Base-by-base conservation (phyloP, 2,113 vertebrate species). In the Xenotilapia flavipinnis region DNA sequence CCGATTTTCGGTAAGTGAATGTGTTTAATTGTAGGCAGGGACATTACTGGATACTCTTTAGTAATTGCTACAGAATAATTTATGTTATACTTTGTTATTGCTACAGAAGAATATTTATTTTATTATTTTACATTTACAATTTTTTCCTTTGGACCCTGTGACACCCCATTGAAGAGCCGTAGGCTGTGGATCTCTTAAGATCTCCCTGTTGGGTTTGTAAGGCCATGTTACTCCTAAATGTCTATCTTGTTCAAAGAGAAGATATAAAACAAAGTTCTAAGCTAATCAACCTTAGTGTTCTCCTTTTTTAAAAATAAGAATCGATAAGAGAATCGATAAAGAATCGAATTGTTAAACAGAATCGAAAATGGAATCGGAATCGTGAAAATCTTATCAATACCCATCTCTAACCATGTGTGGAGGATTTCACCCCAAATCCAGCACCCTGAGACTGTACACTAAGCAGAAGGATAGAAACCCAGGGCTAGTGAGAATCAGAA, bases 271-370 rank as follows among this genome's bases (percentile, higher is more conserved):
- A 14, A 55, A 55, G 54, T 55, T 26, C 21, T 26, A 55, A 26
- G 21, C 21, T 14, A 26, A 26, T 26, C 0, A 0, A 55, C 54
- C 4, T 56, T 56, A 26, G 54, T 0, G 54, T 26, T 56, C 12
- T 14, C 21, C 21, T 26, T 0, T 56, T 56, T 56, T 0, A 56
- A 56, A 56, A 56, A 56, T 26, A 56, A 14, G 23, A 56, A 26
- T 56, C 45, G 2, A 47, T 47, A 42, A 12, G 11, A 42, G 40
- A 42, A 42, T 12, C 0, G n/a, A 54, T 23, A 56, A 56, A 56
- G 12, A 28, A 56, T 56, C 3, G 1, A 56, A 56, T 56, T 3
- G 0, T 56, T 56, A 56, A 56, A 56, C 12, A 56, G 23, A 56
- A 28, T 14, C 7, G 3, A 14, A 56, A 28, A 28, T 56, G 54